Evolutionary conservation across 2,888 invertebrate genomes (phyloP), one percentile per base, ranked within the genome.

Genomic region (Scrobipalpa costella): DNA sequence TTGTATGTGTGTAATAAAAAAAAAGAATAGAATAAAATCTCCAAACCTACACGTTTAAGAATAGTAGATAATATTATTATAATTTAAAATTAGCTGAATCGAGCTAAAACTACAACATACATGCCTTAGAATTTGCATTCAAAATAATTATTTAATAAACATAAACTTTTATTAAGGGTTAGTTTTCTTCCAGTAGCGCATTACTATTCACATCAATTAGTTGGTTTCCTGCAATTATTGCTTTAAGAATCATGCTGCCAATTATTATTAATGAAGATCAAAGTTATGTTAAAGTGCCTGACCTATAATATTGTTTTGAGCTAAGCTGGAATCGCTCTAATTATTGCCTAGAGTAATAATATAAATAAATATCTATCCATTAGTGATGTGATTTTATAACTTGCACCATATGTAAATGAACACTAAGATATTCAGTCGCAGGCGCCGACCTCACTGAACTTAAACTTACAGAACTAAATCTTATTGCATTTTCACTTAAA

Each of bases 391-490:
- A 33, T 8, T 34, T 55, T 34, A 34, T 55, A 1, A 55, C 33
- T 34, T 34, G 27, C 1, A 55, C 55, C 55, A 15, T 13, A 52
- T 52, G 27, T 15, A 15, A 55, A 55, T 55, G 55, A 55, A n/a
- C 55, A 8, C 34, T 34, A 27, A 55, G 34, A 34, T 33, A 15
- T 55, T 34, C 15, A 55, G 55, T 34, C 33, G 55, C 55, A 15
- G 27, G 55, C 55, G 55, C 55, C 55, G 55, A 55, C 21, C 21
- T 9, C 15, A 50, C 50, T 50, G 50, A 8, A 50, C 21, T 11
- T 17, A 19, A 50, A 21, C 50, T 50, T 50, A 21, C 50, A 50
- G 21, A 50, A 21, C 50, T 19, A 21, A 21, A 17, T 50, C 50
- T 50, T 44, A 44, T 44, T 44, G 44, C 44, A 27, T n/a, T n/a